A percentile compares a stretch with the other conserved stretches of the same genome.
These are phyloP conservation scores for Rhinoptilus africanus DNA, from an alignment of 2,113 vertebrate genomes.

Conservation along the genomic window DNA sequence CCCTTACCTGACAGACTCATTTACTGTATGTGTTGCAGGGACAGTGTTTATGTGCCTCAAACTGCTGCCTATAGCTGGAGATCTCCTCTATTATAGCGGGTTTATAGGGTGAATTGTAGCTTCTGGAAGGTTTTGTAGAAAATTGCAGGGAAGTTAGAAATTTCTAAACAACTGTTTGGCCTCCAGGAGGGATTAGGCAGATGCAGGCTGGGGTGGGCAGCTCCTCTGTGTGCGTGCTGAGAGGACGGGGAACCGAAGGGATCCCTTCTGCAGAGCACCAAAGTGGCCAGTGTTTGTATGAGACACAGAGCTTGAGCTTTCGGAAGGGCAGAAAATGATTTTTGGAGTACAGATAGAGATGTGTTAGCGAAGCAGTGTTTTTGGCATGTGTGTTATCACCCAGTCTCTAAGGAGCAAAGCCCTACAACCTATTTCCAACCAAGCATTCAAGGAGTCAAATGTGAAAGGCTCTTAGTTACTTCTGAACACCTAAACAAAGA, in stretches of 20 bases:
- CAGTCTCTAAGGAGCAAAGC: not conserved
- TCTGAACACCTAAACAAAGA: not conserved
- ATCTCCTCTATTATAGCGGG: not conserved
- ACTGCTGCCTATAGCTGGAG: not conserved
- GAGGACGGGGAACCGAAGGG: not conserved
- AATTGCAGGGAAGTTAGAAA: not conserved
- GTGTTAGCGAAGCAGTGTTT: not conserved
- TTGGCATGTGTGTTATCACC: not conserved
- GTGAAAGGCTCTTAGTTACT: not conserved
- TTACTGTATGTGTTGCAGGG: not conserved
- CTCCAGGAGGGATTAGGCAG: not conserved
- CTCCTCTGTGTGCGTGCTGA: too few relatives aligned
- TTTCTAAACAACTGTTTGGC: not conserved
- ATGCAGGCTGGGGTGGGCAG: not conserved
- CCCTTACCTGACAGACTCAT: not conserved
- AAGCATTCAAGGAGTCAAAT: not conserved
- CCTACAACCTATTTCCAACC: not conserved
- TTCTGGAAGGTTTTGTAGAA: not conserved
- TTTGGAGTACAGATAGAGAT: not conserved
- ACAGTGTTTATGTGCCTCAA: not conserved
- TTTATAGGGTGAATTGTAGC: not conserved
- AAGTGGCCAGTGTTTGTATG: accelerated
- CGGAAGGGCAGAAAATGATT: not conserved
- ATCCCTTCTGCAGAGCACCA: not conserved
- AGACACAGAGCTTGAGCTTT: not conserved